Percentiles rank a stretch among this genome's conserved stretches.
phyloP scores from a whole-genome alignment of 2,113 vertebrate genomes.

The Larimichthys crocea region DNA sequence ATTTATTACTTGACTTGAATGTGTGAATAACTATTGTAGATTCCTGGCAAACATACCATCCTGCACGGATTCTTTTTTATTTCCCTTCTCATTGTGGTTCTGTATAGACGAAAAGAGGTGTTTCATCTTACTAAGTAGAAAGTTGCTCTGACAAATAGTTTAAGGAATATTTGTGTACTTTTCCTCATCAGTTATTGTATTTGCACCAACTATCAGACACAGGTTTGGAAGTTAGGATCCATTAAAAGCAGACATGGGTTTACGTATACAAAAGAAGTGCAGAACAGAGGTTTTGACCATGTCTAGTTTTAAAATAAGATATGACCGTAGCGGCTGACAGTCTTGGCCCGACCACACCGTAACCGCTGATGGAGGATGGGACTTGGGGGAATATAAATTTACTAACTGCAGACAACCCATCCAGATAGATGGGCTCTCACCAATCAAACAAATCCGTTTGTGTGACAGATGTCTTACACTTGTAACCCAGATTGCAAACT shows the following conservation, averaged over 20 bases:
- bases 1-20: constrained; percentile 5
- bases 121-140: neutral
- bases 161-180: neutral
- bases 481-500: constrained; percentile 73
- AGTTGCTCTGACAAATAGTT: neutral
- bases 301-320: constrained; percentile 65
- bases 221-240: neutral
- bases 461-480: constrained; percentile 82
- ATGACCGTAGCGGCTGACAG: constrained; percentile 68
- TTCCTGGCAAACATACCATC: neutral
- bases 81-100: neutral
- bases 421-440: constrained; percentile 77
- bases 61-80: neutral
- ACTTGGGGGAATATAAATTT: constrained; percentile 81
- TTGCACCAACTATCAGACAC: neutral
- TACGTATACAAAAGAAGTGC: neutral
- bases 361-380: constrained; percentile 71
- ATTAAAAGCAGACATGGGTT: neutral
- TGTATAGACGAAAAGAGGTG: neutral
- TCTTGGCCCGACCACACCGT: constrained; percentile 51
- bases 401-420: constrained; percentile 73
- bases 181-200: neutral
- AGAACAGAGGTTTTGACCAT: constrained; percentile 33
- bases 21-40: neutral
- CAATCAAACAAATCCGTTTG: constrained; percentile 79